Conservation (phyloP, 2,888 invertebrate genomes). For the Clunio marinus region DNA sequence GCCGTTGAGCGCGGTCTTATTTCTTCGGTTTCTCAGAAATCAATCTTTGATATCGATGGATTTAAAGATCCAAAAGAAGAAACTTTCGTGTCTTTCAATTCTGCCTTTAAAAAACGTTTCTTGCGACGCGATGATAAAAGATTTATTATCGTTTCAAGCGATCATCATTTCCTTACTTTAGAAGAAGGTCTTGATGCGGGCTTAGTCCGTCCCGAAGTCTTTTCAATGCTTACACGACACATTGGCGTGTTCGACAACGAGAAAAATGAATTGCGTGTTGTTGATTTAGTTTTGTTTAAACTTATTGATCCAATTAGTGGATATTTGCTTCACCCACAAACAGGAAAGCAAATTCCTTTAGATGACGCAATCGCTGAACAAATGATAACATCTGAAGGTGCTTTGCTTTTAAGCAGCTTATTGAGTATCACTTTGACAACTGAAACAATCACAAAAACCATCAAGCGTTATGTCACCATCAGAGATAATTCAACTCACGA, state of each 20-base stretch:
- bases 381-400: slow-evolving; percentile 55
- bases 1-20: slow-evolving; percentile 87
- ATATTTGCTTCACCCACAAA: slow-evolving; percentile 52
- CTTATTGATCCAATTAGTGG: slow-evolving; percentile 63
- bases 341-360: slow-evolving; percentile 56
- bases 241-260: slow-evolving; percentile 68
- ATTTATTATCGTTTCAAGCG: slow-evolving; percentile 66
- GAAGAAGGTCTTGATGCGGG: slow-evolving; percentile 74
- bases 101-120: slow-evolving; percentile 70
- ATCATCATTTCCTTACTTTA: slow-evolving; percentile 71
- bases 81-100: slow-evolving; percentile 79
- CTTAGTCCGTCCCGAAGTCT: slow-evolving; percentile 76
- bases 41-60: slow-evolving; percentile 88
- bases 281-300: slow-evolving; percentile 58
- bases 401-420: slow-evolving; percentile 62
- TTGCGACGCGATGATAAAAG: slow-evolving; percentile 70
- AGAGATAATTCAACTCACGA: neutral
- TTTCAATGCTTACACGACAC: slow-evolving; percentile 76
- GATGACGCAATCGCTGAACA: slow-evolving; percentile 59
- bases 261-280: slow-evolving; percentile 55
- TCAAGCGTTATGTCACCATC: slow-evolving; percentile 35
- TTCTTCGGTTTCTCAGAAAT: slow-evolving; percentile 78
- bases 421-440: slow-evolving; percentile 48
- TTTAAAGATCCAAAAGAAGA: slow-evolving; percentile 78
- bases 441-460: slow-evolving; percentile 40